Evolutionary conservation across 2,797 vertebrate genomes (phyloP).

Genomic region (Hybognathus amarus): DNA sequence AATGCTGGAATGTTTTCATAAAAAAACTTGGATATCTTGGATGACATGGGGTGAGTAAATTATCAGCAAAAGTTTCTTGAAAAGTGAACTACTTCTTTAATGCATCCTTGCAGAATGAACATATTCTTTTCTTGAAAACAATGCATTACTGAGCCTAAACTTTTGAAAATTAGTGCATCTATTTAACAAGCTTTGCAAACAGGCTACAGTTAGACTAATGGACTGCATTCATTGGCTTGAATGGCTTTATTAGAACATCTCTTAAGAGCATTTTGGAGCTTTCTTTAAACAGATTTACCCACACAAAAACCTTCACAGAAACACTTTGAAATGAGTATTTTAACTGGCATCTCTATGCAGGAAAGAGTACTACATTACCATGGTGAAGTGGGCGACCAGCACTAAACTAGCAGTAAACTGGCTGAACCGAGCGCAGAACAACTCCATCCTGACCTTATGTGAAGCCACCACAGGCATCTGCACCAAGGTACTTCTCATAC

Average conservation of each 20-base stretch:
- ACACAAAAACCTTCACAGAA: neutral
- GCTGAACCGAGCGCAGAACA: conserved; percentile 96
- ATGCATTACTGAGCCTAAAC: neutral
- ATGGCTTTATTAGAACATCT: neutral
- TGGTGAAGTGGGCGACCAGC: conserved; percentile 98
- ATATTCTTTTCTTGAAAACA: neutral
- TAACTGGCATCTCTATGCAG: conserved; percentile 58
- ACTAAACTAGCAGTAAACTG: conserved; percentile 98
- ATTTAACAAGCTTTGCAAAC: neutral
- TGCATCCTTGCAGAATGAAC: neutral
- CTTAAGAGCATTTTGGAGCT: neutral
- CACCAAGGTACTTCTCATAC: conserved; percentile 83
- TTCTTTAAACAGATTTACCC: neutral
- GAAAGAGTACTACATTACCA: conserved; percentile 95
- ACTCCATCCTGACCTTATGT: conserved; percentile 95
- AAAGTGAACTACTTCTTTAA: no score
- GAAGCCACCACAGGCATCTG: conserved; percentile 96
- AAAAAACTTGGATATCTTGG: no score
- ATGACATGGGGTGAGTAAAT: no score
- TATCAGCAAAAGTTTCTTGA: no score
- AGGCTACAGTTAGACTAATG: neutral
- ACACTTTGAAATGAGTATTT: neutral
- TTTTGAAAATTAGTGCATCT: neutral
- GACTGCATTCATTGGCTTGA: neutral
- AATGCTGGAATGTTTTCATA: no score